Percentiles rank a stretch among this genome's conserved stretches.
Conservation (phyloP, 1,140 invertebrate genomes). For the Coelopa frigida region DNA sequence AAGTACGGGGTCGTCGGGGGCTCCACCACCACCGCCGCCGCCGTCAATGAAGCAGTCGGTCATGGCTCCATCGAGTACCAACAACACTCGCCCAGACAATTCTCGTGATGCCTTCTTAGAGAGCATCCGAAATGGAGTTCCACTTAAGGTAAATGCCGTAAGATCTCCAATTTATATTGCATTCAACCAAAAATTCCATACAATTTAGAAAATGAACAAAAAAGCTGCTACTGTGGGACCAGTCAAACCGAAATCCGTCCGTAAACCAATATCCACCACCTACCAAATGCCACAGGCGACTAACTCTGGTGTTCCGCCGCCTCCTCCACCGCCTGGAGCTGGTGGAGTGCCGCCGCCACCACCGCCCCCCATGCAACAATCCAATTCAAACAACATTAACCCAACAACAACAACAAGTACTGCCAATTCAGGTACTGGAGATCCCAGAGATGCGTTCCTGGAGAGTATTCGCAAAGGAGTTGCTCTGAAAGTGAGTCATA, state of each 20-base stretch:
- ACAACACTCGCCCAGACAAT: background rate
- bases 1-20: background rate
- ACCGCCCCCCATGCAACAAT: background rate
- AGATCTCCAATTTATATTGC: background rate
- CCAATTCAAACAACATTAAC: no score
- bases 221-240: no score
- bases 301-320: background rate
- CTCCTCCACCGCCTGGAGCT: background rate
- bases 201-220: no score
- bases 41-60: background rate
- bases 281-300: background rate
- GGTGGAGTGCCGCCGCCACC: constrained; percentile 1
- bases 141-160: background rate
- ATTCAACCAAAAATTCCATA: no score
- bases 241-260: no score
- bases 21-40: background rate
- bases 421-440: constrained; percentile 10
- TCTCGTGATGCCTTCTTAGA: background rate
- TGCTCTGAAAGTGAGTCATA: constrained; percentile 23
- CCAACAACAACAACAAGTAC: background rate
- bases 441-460: constrained; percentile 29
- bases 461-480: constrained; percentile 33
- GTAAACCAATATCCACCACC: background rate
- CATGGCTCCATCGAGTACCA: background rate
- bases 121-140: background rate